These are phyloP conservation scores for Papilio helenus DNA, from an alignment of 1,140 invertebrate species.

Conservation along the genomic window DNA sequence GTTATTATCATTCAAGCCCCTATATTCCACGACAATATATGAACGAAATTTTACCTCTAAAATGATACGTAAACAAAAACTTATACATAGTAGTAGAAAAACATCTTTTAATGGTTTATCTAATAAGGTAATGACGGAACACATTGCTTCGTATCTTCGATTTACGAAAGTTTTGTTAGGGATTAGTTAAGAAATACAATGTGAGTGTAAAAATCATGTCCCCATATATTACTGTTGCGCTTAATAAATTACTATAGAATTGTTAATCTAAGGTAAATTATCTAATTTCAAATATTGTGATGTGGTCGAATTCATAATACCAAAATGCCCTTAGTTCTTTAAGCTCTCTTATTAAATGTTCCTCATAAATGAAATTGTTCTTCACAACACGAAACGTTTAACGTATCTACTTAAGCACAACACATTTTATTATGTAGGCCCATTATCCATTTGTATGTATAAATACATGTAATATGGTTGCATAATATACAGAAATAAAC, in stretches of 20 bases:
- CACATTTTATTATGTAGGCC: not conserved
- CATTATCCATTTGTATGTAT: not conserved
- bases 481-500: conserved; percentile 18
- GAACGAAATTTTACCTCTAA: not conserved
- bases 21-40: conserved; percentile 4
- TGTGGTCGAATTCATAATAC: too few relatives aligned
- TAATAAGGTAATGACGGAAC: too few relatives aligned
- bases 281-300: too few relatives aligned
- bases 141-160: too few relatives aligned
- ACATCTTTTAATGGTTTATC: too few relatives aligned
- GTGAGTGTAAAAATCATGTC: too few relatives aligned
- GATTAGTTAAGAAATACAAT: too few relatives aligned
- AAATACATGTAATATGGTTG: not conserved
- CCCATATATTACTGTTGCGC: not conserved
- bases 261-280: not conserved
- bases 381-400: not conserved
- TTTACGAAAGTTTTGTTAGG: too few relatives aligned
- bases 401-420: not conserved
- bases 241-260: not conserved
- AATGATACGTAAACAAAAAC: not conserved
- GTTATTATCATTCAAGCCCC: conserved; percentile 13
- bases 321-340: too few relatives aligned
- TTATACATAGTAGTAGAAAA: too few relatives aligned
- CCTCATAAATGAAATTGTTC: too few relatives aligned
- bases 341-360: too few relatives aligned